These are phyloP conservation scores for Temnothorax rugatulus DNA, from an alignment of 2,888 invertebrate genomes.

Conservation along the genomic window DNA sequence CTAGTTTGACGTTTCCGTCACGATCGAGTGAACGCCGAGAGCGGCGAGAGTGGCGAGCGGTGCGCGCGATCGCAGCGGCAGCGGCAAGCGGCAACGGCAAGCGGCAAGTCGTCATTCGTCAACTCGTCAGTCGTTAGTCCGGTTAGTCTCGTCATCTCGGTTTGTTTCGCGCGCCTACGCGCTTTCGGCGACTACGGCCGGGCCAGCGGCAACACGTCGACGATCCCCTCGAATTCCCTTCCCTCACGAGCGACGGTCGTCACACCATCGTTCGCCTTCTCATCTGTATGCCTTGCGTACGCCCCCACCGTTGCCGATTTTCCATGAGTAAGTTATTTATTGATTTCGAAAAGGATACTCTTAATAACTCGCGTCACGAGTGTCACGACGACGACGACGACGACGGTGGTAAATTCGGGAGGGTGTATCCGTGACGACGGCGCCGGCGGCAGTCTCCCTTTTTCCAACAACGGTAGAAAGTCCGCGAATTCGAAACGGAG, in stretches of 20 bases:
- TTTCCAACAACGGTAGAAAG: not conserved
- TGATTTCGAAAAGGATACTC: constrained; percentile 69
- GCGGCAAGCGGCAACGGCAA: no score
- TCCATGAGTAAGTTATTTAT: constrained; percentile 78
- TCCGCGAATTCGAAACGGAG: not conserved
- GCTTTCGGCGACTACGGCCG: not conserved
- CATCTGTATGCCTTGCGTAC: constrained; percentile 75
- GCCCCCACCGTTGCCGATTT: constrained; percentile 69
- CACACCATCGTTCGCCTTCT: constrained; percentile 61
- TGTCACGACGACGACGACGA: not conserved
- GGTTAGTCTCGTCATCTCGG: not conserved
- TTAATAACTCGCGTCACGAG: constrained; percentile 62
- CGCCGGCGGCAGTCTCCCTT: not conserved
- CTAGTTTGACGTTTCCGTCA: no score
- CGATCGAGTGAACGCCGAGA: no score
- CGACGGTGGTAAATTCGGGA: not conserved
- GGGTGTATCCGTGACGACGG: not conserved
- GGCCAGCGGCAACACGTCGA: not conserved
- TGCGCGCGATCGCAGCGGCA: no score
- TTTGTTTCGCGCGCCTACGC: not conserved
- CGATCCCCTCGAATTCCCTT: not conserved
- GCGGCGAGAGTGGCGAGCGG: no score
- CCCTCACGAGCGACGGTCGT: constrained; percentile 35
- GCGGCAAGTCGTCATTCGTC: no score
- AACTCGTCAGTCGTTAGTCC: no score